Conservation (phyloP, 2,113 vertebrate species). For the Rutilus rutilus region DNA sequence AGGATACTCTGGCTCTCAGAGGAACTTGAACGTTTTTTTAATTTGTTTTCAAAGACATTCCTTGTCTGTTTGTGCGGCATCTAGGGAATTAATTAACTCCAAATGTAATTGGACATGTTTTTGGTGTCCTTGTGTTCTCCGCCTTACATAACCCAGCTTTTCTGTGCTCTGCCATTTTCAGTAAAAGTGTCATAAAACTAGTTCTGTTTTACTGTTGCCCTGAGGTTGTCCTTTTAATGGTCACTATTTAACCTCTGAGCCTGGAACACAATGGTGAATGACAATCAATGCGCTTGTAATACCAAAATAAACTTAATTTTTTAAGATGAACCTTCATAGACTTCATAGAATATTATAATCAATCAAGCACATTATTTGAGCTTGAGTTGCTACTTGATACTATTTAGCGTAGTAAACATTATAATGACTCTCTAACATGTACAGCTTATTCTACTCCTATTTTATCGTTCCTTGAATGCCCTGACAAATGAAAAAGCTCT, state of each 20-base stretch:
- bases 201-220: not conserved
- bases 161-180: not conserved
- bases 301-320: constrained; percentile 29
- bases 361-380: not conserved
- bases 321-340: not conserved
- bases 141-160: not conserved
- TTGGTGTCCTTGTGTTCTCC: not conserved
- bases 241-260: not conserved
- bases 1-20: constrained; percentile 4
- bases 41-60: constrained; percentile 42
- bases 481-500: not conserved
- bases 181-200: not conserved
- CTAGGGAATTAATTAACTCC: constrained; percentile 30
- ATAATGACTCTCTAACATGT: not conserved
- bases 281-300: not conserved
- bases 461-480: not conserved
- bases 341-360: not conserved
- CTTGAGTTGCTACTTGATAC: not conserved
- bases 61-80: not conserved
- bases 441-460: not conserved
- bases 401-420: not conserved
- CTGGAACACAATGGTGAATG: not conserved
- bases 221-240: not conserved
- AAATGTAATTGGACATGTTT: constrained; percentile 10
- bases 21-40: constrained; percentile 26